Evolutionary conservation across 2,113 vertebrate genomes (phyloP).

Genomic region (Heloderma charlesbogerti): DNA sequence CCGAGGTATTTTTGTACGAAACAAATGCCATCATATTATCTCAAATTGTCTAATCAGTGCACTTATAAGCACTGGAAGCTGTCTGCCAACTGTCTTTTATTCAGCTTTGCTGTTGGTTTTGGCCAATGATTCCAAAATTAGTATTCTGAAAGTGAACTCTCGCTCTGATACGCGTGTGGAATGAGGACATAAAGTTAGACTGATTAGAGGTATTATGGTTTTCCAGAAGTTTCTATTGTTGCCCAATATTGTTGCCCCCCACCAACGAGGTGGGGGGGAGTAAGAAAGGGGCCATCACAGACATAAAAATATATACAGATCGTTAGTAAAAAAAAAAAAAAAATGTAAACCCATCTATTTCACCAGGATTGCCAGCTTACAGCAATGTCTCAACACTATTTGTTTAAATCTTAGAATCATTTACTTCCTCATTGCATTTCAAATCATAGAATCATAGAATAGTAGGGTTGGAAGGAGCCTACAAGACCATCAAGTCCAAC

Average conservation of each 20-base stretch:
- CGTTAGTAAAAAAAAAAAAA: neutral
- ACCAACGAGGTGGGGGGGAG: neutral
- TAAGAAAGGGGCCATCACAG: neutral
- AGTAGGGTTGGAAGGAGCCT: no score
- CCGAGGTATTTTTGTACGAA: neutral
- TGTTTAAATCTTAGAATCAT: neutral
- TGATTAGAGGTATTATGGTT: conserved; percentile 11
- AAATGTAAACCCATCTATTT: neutral
- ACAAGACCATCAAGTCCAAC: no score
- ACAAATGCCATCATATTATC: conserved; percentile 6
- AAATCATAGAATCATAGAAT: no score
- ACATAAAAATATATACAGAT: neutral
- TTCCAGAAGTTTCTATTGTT: conserved; percentile 11
- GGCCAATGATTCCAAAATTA: neutral
- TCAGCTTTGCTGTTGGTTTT: neutral
- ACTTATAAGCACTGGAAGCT: neutral
- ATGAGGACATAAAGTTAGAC: neutral
- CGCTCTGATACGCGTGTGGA: neutral
- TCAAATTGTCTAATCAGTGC: conserved; percentile 15
- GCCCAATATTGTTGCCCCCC: no score
- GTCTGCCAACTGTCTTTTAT: conserved; percentile 3
- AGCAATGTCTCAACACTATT: neutral
- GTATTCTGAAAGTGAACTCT: neutral
- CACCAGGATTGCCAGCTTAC: neutral
- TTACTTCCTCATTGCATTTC: neutral